Evolutionary conservation across 2,888 invertebrate species (phyloP).

Genomic region (Stegana nigrithorax): DNA sequence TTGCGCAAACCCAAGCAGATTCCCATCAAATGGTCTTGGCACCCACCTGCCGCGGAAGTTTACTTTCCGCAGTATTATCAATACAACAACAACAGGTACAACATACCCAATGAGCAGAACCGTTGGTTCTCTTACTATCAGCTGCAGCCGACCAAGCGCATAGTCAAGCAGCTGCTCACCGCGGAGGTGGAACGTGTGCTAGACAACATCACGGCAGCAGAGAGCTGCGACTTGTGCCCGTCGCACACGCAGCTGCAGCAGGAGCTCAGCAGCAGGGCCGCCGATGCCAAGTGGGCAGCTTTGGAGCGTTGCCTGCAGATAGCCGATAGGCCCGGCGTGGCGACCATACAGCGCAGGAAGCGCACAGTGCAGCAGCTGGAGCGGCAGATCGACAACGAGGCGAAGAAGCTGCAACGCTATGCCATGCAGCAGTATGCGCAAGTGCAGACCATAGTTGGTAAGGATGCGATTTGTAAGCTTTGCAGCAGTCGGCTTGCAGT

Average conservation of each 20-base stretch:
- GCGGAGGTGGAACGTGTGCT: slow-evolving; percentile 28
- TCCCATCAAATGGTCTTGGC: background rate
- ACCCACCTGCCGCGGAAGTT: background rate
- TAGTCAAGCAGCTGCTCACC: slow-evolving; percentile 33
- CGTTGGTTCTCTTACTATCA: slow-evolving; percentile 44
- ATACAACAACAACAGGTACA: slow-evolving; percentile 26
- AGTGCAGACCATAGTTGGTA: background rate
- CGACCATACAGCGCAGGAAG: background rate
- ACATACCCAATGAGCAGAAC: slow-evolving; percentile 21
- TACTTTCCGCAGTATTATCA: slow-evolving; percentile 16
- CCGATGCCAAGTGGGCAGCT: slow-evolving; percentile 11
- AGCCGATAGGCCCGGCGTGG: no score
- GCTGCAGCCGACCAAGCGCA: slow-evolving; percentile 35
- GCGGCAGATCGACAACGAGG: background rate
- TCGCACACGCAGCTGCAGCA: slow-evolving; percentile 31
- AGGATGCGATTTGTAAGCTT: slow-evolving; percentile 25
- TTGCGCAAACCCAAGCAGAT: slow-evolving; percentile 29
- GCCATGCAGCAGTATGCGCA: background rate
- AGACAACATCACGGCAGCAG: background rate
- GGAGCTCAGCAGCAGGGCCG: background rate
- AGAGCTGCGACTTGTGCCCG: slow-evolving; percentile 22
- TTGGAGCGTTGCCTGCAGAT: slow-evolving; percentile 25
- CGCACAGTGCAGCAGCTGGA: background rate
- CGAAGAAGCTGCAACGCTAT: slow-evolving; percentile 1
- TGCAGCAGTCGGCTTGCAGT: slow-evolving; percentile 19